Conservation (phyloP, 1,140 invertebrate genomes). For the Heterodera carotae region DNA sequence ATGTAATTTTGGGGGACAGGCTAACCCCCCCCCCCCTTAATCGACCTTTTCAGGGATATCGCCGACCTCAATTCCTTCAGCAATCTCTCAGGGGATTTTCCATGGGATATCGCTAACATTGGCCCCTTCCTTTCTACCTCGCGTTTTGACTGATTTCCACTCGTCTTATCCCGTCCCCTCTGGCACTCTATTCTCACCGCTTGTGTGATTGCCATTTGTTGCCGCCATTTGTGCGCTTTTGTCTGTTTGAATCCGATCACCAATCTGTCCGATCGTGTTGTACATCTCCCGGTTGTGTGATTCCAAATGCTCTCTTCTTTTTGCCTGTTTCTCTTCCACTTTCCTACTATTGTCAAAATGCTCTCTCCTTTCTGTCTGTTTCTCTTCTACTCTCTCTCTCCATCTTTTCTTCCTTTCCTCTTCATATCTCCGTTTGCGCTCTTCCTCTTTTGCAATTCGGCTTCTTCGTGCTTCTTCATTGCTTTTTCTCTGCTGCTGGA, state of each 20-base stretch:
- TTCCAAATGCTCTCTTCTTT: no score
- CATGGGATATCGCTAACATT: no score
- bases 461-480: neutral
- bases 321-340: neutral
- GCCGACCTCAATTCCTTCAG: no score
- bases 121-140: no score
- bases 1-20: no score
- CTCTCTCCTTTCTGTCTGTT: neutral
- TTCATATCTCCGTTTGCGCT: neutral
- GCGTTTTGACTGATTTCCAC: no score
- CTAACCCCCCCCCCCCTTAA: no score
- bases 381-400: neutral
- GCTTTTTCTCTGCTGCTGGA: neutral
- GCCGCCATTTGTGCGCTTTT: neutral
- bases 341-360: neutral
- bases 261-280: neutral
- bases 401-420: slow-evolving; percentile 5
- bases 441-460: neutral
- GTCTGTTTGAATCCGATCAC: neutral
- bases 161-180: neutral
- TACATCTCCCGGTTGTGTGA: neutral
- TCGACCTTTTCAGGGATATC: no score
- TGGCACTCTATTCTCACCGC: no score
- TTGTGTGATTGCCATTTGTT: neutral
- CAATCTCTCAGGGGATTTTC: no score